Percentiles rank a stretch among this genome's conserved stretches.
These are phyloP conservation scores for Sitodiplosis mosellana DNA, from an alignment of 1,140 invertebrate species.

Conservation along the genomic window DNA sequence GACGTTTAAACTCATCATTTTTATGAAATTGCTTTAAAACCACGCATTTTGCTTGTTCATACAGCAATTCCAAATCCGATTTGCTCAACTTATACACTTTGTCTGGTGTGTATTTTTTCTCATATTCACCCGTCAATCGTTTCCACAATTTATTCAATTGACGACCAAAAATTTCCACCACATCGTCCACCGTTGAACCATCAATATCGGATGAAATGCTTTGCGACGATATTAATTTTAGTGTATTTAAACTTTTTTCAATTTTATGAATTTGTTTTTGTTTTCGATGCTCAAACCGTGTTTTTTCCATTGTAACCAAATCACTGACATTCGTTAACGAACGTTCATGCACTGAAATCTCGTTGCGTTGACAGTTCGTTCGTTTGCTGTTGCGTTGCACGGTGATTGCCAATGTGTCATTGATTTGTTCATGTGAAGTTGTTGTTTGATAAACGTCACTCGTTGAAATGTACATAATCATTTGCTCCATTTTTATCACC, in stretches of 20 bases:
- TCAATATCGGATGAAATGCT: not conserved
- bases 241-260: slow-evolving; percentile 9
- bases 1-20: not conserved
- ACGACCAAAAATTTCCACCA: slow-evolving; percentile 6
- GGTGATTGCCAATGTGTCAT: slow-evolving; percentile 2
- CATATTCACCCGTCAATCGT: slow-evolving; percentile 8
- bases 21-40: slow-evolving; percentile 7
- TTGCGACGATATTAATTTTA: slow-evolving; percentile 6
- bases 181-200: slow-evolving; percentile 2
- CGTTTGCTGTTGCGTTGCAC: slow-evolving; percentile 1
- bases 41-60: slow-evolving; percentile 9
- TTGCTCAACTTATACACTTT: slow-evolving; percentile 9
- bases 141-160: slow-evolving; percentile 12
- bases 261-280: slow-evolving; percentile 8
- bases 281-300: slow-evolving; percentile 2
- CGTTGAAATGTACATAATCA: slow-evolving; percentile 2
- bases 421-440: not conserved
- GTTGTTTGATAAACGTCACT: too few relatives aligned
- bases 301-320: not conserved
- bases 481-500: slow-evolving; percentile 8
- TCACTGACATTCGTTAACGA: not conserved
- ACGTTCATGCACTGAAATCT: not conserved
- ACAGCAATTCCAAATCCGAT: slow-evolving; percentile 8
- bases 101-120: slow-evolving; percentile 8
- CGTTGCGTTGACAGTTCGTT: not conserved